Percentiles rank a stretch among this genome's conserved stretches.
phyloP scores from a whole-genome alignment of 2,113 vertebrate species.

The Phrynosoma blainvillii region DNA sequence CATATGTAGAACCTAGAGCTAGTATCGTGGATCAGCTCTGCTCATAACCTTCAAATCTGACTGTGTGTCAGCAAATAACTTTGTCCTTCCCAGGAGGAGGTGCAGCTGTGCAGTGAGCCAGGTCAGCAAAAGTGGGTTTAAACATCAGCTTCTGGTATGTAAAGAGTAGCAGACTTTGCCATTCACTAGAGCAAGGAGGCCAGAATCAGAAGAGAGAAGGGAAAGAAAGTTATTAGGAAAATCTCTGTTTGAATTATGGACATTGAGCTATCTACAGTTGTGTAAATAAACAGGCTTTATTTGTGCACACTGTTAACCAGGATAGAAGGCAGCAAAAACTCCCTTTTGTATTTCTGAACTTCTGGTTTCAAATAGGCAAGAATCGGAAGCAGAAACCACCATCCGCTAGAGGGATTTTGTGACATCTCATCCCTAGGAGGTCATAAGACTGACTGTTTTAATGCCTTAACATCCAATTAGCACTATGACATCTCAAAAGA shows the following conservation, averaged over 20 bases:
- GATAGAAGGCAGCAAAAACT: background rate
- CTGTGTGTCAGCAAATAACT: slow-evolving; percentile 58
- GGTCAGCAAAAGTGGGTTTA: slow-evolving; percentile 49
- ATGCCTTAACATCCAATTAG: background rate
- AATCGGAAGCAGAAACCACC: slow-evolving; percentile 23
- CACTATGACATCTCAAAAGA: background rate
- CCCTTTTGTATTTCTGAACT: slow-evolving; percentile 47
- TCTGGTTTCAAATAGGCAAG: slow-evolving; percentile 46
- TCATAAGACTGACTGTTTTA: fast-evolving
- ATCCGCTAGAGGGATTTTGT: background rate
- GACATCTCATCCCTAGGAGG: slow-evolving; percentile 4
- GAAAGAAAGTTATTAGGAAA: slow-evolving; percentile 35
- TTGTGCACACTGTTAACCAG: slow-evolving; percentile 35
- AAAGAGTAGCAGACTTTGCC: slow-evolving; percentile 59
- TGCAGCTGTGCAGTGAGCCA: slow-evolving; percentile 54
- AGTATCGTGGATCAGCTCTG: background rate
- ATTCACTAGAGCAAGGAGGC: slow-evolving; percentile 54
- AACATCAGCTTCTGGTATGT: slow-evolving; percentile 62
- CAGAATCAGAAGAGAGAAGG: slow-evolving; percentile 21
- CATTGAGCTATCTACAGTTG: slow-evolving; percentile 51
- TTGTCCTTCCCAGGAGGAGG: slow-evolving; percentile 55
- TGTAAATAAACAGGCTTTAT: slow-evolving; percentile 50
- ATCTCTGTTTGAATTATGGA: slow-evolving; percentile 48
- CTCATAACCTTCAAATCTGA: slow-evolving; percentile 41
- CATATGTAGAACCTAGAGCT: background rate